Conservation (phyloP, 2,888 invertebrate species). For the Lepidochitona cinerea region DNA sequence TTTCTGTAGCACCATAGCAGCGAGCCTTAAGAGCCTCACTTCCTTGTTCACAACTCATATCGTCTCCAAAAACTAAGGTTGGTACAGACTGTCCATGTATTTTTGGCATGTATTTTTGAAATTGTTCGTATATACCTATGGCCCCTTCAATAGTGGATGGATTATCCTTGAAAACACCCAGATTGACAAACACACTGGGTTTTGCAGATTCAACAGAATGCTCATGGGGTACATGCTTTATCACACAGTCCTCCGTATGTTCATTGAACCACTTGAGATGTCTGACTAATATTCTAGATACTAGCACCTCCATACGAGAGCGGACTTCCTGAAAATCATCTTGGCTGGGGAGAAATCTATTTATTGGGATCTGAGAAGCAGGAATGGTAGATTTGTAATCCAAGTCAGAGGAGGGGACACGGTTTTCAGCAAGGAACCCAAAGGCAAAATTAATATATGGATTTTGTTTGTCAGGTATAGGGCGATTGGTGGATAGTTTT, state of each 20-base stretch:
- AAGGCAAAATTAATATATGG: not conserved
- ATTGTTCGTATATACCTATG: not conserved
- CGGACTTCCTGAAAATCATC: constrained; percentile 6
- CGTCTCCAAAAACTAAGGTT: not conserved
- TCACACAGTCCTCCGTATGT: constrained; percentile 9
- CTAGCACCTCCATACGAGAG: constrained; percentile 17
- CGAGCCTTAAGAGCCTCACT: not conserved
- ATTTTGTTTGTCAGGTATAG: not conserved
- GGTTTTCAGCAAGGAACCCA: not conserved
- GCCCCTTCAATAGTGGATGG: constrained; percentile 19
- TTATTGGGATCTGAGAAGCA: not conserved
- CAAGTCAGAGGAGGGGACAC: not conserved
- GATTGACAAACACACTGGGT: constrained; percentile 21
- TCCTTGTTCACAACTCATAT: not conserved
- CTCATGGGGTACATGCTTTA: constrained; percentile 19
- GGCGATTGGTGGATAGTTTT: not conserved
- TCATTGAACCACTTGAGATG: constrained; percentile 22
- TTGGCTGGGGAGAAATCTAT: constrained; percentile 1
- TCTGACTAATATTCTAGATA: constrained; percentile 14
- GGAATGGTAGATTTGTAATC: constrained; percentile 1
- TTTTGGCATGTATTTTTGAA: not conserved
- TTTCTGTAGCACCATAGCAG: no score
- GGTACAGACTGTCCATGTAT: not conserved
- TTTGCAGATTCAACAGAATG: constrained; percentile 14
- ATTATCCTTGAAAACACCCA: constrained; percentile 24